phyloP scores from a whole-genome alignment of 2,888 invertebrate species.

The Spilosoma lubricipeda region DNA sequence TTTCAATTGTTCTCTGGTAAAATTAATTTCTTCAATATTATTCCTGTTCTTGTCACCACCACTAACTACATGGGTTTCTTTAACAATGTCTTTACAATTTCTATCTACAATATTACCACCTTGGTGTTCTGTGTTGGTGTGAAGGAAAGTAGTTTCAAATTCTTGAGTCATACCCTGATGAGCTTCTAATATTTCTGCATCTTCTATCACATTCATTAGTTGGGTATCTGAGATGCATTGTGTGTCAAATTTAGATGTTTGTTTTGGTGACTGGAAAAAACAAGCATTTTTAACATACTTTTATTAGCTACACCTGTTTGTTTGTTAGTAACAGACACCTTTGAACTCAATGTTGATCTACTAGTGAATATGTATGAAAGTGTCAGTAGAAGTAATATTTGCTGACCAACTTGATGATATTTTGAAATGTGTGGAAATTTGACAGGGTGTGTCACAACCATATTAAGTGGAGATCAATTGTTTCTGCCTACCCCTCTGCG shows the following conservation, averaged over 20 bases:
- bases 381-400: too few species aligned
- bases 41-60: neutral
- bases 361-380: neutral
- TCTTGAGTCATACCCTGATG: constrained; percentile 68
- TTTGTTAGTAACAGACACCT: neutral
- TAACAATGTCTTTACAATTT: neutral
- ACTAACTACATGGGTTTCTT: neutral
- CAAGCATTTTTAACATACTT: neutral
- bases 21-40: neutral
- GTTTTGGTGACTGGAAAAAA: constrained; percentile 54
- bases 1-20: neutral
- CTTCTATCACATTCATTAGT: constrained; percentile 69
- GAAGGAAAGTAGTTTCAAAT: constrained; percentile 59
- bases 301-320: too few species aligned
- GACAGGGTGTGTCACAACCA: too few species aligned
- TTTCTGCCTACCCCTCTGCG: too few species aligned
- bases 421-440: too few species aligned
- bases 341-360: too few species aligned
- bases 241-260: constrained; percentile 68
- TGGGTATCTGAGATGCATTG: constrained; percentile 76
- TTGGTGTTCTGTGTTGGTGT: constrained; percentile 20
- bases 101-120: constrained; percentile 10
- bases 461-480: too few species aligned
- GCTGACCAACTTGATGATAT: too few species aligned
- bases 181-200: constrained; percentile 64